Evolutionary conservation across 2,797 vertebrate genomes (phyloP), one percentile per base, ranked within the genome.

Genomic region (Neosilurus mollespiculum): DNA sequence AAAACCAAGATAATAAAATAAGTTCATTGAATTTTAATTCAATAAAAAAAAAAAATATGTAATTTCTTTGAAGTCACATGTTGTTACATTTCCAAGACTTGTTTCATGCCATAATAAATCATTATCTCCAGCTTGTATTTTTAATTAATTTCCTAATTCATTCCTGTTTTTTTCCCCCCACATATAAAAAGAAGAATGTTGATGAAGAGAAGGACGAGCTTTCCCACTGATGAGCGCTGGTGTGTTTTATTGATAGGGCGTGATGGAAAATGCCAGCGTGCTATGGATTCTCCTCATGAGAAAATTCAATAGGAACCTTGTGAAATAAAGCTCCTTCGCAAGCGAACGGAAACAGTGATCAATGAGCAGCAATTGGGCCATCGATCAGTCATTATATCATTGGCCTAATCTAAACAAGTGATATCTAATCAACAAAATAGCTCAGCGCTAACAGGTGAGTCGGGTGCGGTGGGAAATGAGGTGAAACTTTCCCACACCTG

Each of bases 321-420:
- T 78, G 81, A 83, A 87, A 90, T 90, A 86, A 90, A 85, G 85
- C 80, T 87, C 83, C 86, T 75, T 81, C 83, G 79, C 80, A 85
- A 88, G 88, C 82, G 78, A 85, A 80, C 70, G 87, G 84, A 86
- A 91, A 88, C 82, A 80, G 84, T 89, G 87, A 92, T 92, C 92
- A 91, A 91, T 92, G 76, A 72, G 78, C 81, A 86, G 84, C 87
- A 90, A 92, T 93, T 88, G 90, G 86, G 54, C 78, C 82, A 91
- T 90, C 86, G 88, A 92, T 90, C 89, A 86, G 78, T 85, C 83
- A 85, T 90, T 87, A 90, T 89, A 90, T 88, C 88, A 87, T 84
- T 84, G 85, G 86, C 87, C 88, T 87, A 89, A 91, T 90, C 89
- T 86, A 89, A 84, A 89, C 34, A 86, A 88, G 90, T 88, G 85